These are phyloP conservation scores for Dryococelus australis DNA, from an alignment of 2,888 invertebrate species.

Conservation along the genomic window DNA sequence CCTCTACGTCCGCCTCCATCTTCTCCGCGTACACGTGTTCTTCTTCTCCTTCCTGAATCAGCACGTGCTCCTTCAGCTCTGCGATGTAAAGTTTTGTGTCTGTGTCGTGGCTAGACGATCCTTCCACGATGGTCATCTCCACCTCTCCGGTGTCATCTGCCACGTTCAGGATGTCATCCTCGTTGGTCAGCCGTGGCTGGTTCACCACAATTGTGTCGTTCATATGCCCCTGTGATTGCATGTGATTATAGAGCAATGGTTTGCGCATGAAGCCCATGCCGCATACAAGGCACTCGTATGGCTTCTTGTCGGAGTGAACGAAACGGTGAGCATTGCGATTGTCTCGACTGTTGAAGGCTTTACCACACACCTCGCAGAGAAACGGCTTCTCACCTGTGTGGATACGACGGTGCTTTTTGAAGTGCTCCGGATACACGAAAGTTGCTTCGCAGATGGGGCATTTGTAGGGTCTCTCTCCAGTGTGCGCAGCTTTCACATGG, in stretches of 20 bases:
- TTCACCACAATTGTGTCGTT: conserved; percentile 78
- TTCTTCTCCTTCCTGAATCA: conserved; percentile 58
- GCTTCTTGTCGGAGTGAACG: conserved; percentile 86
- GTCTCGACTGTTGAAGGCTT: conserved; percentile 83
- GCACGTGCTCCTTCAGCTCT: conserved; percentile 62
- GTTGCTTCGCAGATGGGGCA: conserved; percentile 78
- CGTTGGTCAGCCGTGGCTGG: conserved; percentile 75
- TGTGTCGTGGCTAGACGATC: conserved; percentile 50
- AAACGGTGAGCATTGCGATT: conserved; percentile 86
- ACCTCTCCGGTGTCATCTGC: conserved; percentile 55
- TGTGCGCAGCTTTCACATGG: conserved; percentile 82
- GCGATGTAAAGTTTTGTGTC: conserved; percentile 63
- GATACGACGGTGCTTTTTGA: conserved; percentile 79
- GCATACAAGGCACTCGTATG: conserved; percentile 83
- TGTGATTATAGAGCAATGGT: conserved; percentile 77
- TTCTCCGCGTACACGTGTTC: conserved; percentile 47
- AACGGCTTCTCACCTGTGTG: conserved; percentile 77
- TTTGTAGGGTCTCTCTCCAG: conserved; percentile 78
- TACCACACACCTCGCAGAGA: conserved; percentile 80
- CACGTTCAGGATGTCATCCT: conserved; percentile 60
- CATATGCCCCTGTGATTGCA: conserved; percentile 76
- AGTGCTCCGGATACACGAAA: conserved; percentile 84
- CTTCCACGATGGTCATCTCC: conserved; percentile 55
- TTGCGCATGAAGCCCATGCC: conserved; percentile 86
- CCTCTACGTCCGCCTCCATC: conserved; percentile 44